These are phyloP conservation scores for Mycalesis mineus DNA, from an alignment of 2,888 invertebrate genomes.

Conservation along the genomic window DNA sequence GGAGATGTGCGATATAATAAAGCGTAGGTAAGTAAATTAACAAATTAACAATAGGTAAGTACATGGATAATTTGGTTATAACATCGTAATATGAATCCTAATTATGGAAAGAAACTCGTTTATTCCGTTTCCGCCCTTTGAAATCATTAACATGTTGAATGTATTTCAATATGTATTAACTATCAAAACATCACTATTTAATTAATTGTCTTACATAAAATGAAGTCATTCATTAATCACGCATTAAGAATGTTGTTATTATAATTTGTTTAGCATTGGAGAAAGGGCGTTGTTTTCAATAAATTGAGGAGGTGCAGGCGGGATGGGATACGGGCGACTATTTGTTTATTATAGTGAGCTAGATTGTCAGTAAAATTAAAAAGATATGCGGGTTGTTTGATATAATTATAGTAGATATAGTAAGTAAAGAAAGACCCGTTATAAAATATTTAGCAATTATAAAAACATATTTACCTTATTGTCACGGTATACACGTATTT, in stretches of 20 bases:
- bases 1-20: too few relatives aligned
- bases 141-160: conserved; percentile 1
- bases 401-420: background rate
- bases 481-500: too few relatives aligned
- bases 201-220: conserved; percentile 14
- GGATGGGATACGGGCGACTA: background rate
- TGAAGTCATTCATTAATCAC: conserved; percentile 14
- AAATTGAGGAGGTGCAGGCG: conserved; percentile 1
- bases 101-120: background rate
- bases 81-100: too few relatives aligned
- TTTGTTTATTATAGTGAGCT: background rate
- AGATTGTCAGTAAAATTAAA: background rate
- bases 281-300: conserved; percentile 8
- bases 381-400: background rate
- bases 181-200: conserved; percentile 11
- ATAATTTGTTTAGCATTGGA: conserved; percentile 6
- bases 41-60: too few relatives aligned
- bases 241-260: conserved; percentile 13
- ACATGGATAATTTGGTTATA: too few relatives aligned
- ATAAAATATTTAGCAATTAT: too few relatives aligned
- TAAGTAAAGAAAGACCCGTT: too few relatives aligned
- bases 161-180: too few relatives aligned
- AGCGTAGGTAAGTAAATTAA: too few relatives aligned
- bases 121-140: conserved; percentile 11
- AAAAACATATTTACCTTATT: too few relatives aligned